phyloP scores from a whole-genome alignment of 2,888 invertebrate genomes.

The Drosophila niveifrons region DNA sequence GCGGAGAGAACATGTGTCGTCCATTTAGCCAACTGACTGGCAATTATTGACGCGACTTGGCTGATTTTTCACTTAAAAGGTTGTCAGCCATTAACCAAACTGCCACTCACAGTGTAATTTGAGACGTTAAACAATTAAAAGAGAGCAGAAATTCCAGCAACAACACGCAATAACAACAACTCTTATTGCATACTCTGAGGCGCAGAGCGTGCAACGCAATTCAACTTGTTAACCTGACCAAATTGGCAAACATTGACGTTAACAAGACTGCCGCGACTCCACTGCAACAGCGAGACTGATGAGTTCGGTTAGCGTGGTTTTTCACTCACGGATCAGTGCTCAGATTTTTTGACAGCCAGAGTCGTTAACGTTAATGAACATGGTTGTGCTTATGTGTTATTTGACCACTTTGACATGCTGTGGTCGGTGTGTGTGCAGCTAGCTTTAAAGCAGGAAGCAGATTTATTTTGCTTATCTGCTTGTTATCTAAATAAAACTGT shows the following conservation, averaged over 20 bases:
- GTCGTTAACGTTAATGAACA: slow-evolving; percentile 41
- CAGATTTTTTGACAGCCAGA: slow-evolving; percentile 35
- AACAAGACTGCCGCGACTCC: slow-evolving; percentile 34
- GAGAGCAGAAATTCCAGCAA: not conserved
- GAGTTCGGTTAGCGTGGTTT: slow-evolving; percentile 41
- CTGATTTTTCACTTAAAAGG: slow-evolving; percentile 58
- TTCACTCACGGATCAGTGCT: slow-evolving; percentile 42
- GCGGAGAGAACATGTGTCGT: slow-evolving; percentile 26
- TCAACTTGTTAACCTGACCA: slow-evolving; percentile 48
- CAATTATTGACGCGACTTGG: slow-evolving; percentile 59
- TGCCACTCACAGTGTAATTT: slow-evolving; percentile 55
- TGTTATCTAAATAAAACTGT: slow-evolving; percentile 5
- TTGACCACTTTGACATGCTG: slow-evolving; percentile 11
- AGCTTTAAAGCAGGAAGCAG: not conserved
- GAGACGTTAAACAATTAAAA: slow-evolving; percentile 50
- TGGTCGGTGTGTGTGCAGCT: not conserved
- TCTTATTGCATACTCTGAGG: slow-evolving; percentile 57
- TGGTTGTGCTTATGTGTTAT: slow-evolving; percentile 7
- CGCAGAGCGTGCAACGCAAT: slow-evolving; percentile 13
- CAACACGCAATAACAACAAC: not conserved
- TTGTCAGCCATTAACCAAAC: slow-evolving; percentile 66
- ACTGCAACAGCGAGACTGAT: slow-evolving; percentile 22
- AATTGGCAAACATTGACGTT: slow-evolving; percentile 52
- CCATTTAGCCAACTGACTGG: slow-evolving; percentile 44
- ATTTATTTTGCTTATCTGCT: not conserved